A percentile compares a stretch with the other conserved stretches of the same genome.
Evolutionary conservation across 2,113 vertebrate species (phyloP).

Genomic region (Solea solea): DNA sequence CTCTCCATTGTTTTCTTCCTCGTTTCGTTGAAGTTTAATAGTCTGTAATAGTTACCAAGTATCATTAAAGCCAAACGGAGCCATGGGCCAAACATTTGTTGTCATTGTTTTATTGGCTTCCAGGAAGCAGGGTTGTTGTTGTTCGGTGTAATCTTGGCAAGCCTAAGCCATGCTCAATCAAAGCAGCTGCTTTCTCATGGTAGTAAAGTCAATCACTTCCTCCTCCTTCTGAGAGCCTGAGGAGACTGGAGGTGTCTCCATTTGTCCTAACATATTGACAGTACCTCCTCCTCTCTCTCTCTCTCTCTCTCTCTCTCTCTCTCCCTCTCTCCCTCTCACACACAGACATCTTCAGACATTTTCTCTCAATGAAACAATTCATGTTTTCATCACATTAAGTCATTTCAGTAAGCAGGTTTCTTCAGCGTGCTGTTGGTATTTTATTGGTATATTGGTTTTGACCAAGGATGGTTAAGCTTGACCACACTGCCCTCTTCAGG

Average conservation of each 20-base stretch:
- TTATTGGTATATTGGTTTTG: background rate
- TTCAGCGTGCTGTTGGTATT: background rate
- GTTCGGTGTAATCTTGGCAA: constrained; percentile 78
- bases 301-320: too few relatives aligned
- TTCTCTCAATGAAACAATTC: background rate
- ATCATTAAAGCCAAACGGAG: constrained; percentile 69
- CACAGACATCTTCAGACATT: background rate
- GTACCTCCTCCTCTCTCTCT: too few relatives aligned
- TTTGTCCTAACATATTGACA: background rate
- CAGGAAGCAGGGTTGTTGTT: constrained; percentile 74
- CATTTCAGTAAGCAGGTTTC: constrained; percentile 42
- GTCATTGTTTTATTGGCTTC: constrained; percentile 74
- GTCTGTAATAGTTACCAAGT: constrained; percentile 75
- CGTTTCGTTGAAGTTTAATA: constrained; percentile 66
- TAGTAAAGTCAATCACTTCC: constrained; percentile 46
- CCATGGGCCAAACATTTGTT: constrained; percentile 78
- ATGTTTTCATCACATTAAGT: background rate
- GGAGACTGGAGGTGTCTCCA: constrained; percentile 1
- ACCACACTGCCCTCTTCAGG: constrained; percentile 78
- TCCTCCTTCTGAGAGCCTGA: constrained; percentile 30
- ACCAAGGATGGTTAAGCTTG: constrained; percentile 26
- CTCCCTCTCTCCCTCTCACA: background rate
- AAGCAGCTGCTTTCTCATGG: constrained; percentile 75
- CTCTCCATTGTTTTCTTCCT: constrained; percentile 30
- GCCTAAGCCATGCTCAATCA: constrained; percentile 77